These are phyloP conservation scores for Contarinia nasturtii DNA, from an alignment of 1,140 invertebrate species.

Conservation along the genomic window DNA sequence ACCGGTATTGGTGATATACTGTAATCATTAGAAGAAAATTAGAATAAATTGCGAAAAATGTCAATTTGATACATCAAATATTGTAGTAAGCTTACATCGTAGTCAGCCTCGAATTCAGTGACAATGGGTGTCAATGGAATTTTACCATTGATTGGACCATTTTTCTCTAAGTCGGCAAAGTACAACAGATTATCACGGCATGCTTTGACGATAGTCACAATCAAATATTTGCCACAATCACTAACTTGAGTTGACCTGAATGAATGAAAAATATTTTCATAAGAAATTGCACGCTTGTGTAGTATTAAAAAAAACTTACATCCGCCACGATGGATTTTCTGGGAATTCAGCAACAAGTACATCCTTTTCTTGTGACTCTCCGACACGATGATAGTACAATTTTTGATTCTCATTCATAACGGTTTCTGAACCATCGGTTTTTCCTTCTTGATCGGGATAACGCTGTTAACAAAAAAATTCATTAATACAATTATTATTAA, in stretches of 20 bases:
- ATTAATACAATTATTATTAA: too few species aligned
- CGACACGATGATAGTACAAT: constrained; percentile 78
- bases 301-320: constrained; percentile 36
- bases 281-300: too few species aligned
- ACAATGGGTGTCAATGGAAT: constrained; percentile 57
- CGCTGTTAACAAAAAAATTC: background rate
- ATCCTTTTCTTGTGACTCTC: constrained; percentile 76
- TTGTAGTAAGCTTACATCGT: constrained; percentile 44
- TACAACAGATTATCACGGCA: constrained; percentile 79
- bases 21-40: constrained; percentile 13
- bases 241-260: constrained; percentile 60
- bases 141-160: constrained; percentile 36
- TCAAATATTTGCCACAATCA: constrained; percentile 77
- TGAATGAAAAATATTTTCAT: constrained; percentile 7
- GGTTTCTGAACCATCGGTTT: constrained; percentile 80
- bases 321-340: constrained; percentile 79
- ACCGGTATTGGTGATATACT: constrained; percentile 85
- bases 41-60: background rate
- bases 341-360: constrained; percentile 78
- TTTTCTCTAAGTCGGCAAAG: constrained; percentile 51
- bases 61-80: background rate
- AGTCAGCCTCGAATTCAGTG: constrained; percentile 83
- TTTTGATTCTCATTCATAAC: constrained; percentile 77
- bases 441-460: background rate
- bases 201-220: constrained; percentile 59